Evolutionary conservation across 2,797 vertebrate species (phyloP).

Genomic region (Fistularia tabacaria): DNA sequence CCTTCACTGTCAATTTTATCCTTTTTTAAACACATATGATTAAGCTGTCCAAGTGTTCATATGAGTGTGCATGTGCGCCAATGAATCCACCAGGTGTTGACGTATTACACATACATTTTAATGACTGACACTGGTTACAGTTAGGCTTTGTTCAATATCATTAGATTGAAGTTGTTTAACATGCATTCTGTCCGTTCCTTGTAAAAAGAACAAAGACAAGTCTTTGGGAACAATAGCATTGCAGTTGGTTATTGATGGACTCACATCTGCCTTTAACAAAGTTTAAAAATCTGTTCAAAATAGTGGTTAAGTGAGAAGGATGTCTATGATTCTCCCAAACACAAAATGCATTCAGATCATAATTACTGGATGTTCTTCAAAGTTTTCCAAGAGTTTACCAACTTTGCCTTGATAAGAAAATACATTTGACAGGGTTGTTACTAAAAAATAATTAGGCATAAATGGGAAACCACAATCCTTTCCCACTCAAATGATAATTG

Average conservation of each 20-base stretch:
- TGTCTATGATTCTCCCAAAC: too few species aligned
- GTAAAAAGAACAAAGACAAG: conserved; percentile 2
- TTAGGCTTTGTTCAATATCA: conserved; percentile 14
- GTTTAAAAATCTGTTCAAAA: neutral
- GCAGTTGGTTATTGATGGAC: conserved; percentile 5
- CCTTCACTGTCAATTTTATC: conserved; percentile 20
- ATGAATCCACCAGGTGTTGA: too few species aligned
- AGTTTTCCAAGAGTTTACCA: too few species aligned
- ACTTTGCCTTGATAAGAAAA: too few species aligned
- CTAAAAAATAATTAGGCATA: too few species aligned
- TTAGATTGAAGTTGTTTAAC: conserved; percentile 5
- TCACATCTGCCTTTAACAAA: conserved; percentile 16
- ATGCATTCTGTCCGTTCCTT: conserved; percentile 12
- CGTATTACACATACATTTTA: too few species aligned
- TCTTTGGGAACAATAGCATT: conserved; percentile 14
- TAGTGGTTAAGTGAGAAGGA: too few species aligned
- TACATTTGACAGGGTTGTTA: too few species aligned
- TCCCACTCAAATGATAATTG: too few species aligned
- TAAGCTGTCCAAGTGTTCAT: neutral
- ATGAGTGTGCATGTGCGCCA: conserved; percentile 1
- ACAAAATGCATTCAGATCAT: too few species aligned
- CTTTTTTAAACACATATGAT: conserved; percentile 23
- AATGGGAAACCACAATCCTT: too few species aligned
- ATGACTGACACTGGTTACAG: neutral
- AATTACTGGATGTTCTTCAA: too few species aligned